A percentile compares a stretch with the other conserved stretches of the same genome.
phyloP scores from a whole-genome alignment of 2,888 invertebrate genomes.

The Petrophora chlorosata region DNA sequence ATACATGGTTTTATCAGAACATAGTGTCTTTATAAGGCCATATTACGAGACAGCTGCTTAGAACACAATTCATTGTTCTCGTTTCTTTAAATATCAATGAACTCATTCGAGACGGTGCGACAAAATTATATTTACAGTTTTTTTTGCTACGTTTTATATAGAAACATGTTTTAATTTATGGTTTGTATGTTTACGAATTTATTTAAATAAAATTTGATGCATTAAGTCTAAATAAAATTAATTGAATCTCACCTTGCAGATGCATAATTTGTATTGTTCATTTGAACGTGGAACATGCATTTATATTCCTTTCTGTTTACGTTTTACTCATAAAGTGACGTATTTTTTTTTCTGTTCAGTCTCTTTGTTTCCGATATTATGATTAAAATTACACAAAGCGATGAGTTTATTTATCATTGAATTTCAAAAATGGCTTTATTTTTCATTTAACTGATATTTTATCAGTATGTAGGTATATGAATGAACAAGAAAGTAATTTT shows the following conservation, averaged over 20 bases:
- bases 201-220: background rate
- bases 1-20: too few relatives aligned
- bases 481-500: too few relatives aligned
- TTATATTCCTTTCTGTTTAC: background rate
- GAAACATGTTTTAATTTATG: background rate
- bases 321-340: background rate
- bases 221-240: background rate
- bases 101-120: slow-evolving; percentile 16
- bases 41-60: background rate
- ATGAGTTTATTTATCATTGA: slow-evolving; percentile 9
- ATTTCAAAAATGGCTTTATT: slow-evolving; percentile 16
- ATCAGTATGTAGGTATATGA: too few relatives aligned
- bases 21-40: background rate
- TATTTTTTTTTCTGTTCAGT: background rate
- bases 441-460: slow-evolving; percentile 12
- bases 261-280: slow-evolving; percentile 25
- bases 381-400: slow-evolving; percentile 1
- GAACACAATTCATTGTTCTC: background rate
- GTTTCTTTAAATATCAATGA: slow-evolving; percentile 24
- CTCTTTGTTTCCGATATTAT: slow-evolving; percentile 7
- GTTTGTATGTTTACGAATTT: background rate
- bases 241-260: slow-evolving; percentile 27
- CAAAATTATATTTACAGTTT: background rate
- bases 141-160: background rate
- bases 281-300: slow-evolving; percentile 2